A percentile compares a stretch with the other conserved stretches of the same genome.
Evolutionary conservation across 1,140 invertebrate genomes (phyloP).

Genomic region (Muscidifurax raptorellus): DNA sequence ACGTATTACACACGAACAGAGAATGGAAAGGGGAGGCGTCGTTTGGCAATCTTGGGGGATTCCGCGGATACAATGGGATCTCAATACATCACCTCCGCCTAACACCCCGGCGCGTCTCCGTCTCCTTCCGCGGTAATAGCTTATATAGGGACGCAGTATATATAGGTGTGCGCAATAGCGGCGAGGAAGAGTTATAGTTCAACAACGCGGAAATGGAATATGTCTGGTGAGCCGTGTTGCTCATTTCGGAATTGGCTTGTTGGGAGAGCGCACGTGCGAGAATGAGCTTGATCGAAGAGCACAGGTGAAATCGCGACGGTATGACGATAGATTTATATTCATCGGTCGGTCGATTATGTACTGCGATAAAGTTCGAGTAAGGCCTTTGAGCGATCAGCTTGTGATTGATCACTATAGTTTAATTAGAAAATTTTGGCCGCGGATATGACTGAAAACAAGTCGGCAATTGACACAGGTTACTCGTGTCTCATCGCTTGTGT

Average conservation of each 20-base stretch:
- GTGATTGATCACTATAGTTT: too few relatives aligned
- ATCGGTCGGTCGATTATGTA: too few relatives aligned
- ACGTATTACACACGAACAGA: constrained; percentile 66
- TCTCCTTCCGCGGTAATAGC: constrained; percentile 69
- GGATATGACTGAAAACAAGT: too few relatives aligned
- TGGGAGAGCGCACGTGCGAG: background rate
- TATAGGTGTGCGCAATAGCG: constrained; percentile 68
- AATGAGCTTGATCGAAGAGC: too few relatives aligned
- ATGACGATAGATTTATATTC: too few relatives aligned
- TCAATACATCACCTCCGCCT: constrained; percentile 76
- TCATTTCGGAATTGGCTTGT: background rate
- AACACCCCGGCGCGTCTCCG: constrained; percentile 53
- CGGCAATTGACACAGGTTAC: too few relatives aligned
- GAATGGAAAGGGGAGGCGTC: constrained; percentile 42
- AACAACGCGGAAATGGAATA: constrained; percentile 72
- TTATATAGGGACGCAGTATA: constrained; percentile 70
- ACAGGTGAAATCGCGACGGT: too few relatives aligned
- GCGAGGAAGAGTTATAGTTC: constrained; percentile 72
- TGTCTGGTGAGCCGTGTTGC: constrained; percentile 46
- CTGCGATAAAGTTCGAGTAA: too few relatives aligned
- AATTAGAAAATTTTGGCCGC: too few relatives aligned
- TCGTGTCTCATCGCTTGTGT: too few relatives aligned
- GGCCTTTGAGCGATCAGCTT: too few relatives aligned
- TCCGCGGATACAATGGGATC: constrained; percentile 76
- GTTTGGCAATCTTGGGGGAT: constrained; percentile 76